Evolutionary conservation across 1,140 invertebrate species (phyloP), one percentile per base, ranked within the genome.

Genomic region (Drosophila littoralis): DNA sequence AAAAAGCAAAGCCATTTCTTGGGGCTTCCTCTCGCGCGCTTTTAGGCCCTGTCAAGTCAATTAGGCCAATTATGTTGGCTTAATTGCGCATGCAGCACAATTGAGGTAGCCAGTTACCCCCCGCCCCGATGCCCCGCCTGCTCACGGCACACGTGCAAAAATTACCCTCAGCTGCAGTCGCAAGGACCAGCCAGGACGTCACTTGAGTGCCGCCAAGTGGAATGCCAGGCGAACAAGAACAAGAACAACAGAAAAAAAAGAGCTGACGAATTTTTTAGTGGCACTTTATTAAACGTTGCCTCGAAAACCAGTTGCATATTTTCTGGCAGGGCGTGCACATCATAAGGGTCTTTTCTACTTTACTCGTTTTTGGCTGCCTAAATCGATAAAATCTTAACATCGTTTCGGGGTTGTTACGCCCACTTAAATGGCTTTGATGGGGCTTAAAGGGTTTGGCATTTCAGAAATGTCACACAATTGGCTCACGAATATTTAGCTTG

Each of bases 21-120:
- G 64, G 81, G 58, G 61, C 66, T 76, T 54, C 35, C 33, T 55
- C 13, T 15, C 12, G 7, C 32, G 32, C 32, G 51, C 74, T 61
- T 61, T 50, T n/a, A 60, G 51, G 43, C 57, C 58, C 33, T 85
- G 79, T 82, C 73, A 72, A 83, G 79, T 88, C 83, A 88, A 88
- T 88, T 88, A 88, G 79, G 84, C 76, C 84, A 89, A 88, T 88
- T 88, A 89, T 73, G 84, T 74, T 83, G 77, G 66, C 66, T 83
- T 88, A 88, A 88, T 88, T 88, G 83, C 82, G 83, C 77, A 80
- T 77, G 75, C 75, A 77, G 82, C 81, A 46, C 81, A 59, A 77
- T 77, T 85, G 69, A 61, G 46, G 67, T 67, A 58, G 17, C 35
- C 50, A 13, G 40, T 48, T n/a, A 0, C 35, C 36, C 12, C 7